These are phyloP conservation scores for Peromyscus melanophrys DNA, from an alignment of 2,797 vertebrate species.

Conservation along the genomic window DNA sequence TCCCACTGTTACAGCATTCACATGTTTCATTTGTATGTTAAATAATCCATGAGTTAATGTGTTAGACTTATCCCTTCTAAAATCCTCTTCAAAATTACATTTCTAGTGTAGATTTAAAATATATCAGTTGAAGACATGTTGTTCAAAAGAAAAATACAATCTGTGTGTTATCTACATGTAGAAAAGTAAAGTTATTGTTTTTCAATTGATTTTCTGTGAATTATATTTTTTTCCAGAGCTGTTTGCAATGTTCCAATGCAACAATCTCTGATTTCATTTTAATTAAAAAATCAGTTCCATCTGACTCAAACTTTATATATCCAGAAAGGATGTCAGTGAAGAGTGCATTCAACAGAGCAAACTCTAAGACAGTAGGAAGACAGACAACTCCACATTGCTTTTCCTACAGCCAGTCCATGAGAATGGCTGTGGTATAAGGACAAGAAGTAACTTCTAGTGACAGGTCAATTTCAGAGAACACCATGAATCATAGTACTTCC, in stretches of 20 bases:
- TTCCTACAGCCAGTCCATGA: not conserved
- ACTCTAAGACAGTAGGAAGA: not conserved
- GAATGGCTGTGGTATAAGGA: not conserved
- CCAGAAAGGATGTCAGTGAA: not conserved
- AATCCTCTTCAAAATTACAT: not conserved
- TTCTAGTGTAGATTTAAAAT: conserved; percentile 1
- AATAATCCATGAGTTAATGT: not conserved
- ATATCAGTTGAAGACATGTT: not conserved
- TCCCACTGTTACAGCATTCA: not conserved
- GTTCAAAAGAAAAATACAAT: conserved; percentile 23
- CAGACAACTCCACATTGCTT: not conserved
- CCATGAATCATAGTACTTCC: not conserved
- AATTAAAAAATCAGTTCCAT: conserved; percentile 17
- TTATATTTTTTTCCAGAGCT: not conserved
- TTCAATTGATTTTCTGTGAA: not conserved
- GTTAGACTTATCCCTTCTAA: not conserved
- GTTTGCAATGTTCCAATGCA: not conserved
- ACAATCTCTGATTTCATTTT: not conserved
- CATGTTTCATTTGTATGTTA: not conserved
- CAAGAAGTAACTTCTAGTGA: not conserved
- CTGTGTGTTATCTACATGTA: conserved; percentile 1
- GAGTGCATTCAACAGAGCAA: not conserved
- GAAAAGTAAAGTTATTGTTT: not conserved
- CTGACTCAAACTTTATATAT: not conserved
- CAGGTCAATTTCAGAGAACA: not conserved